A percentile compares a stretch with the other conserved stretches of the same genome.
Conservation (phyloP, 2,113 vertebrate genomes). For the Cacatua alba region DNA sequence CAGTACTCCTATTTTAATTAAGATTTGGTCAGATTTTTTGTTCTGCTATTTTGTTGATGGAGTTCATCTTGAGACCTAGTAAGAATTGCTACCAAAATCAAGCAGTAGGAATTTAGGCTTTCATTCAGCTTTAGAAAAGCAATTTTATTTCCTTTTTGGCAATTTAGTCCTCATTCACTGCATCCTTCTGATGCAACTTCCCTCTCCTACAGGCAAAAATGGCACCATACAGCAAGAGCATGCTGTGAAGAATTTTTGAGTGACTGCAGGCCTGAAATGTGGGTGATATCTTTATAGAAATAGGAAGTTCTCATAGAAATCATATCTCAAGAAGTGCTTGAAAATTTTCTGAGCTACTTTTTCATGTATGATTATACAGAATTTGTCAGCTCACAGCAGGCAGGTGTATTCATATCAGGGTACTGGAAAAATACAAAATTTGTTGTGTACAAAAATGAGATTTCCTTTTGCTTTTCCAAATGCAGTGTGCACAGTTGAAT, state of each 20-base stretch:
- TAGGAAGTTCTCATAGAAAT: neutral
- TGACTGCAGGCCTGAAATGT: neutral
- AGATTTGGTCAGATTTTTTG: neutral
- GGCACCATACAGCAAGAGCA: neutral
- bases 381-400: neutral
- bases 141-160: conserved; percentile 9
- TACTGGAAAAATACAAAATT: neutral
- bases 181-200: neutral
- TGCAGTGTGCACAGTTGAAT: neutral
- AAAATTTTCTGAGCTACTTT: neutral
- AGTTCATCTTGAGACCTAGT: neutral
- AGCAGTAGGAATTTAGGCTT: neutral
- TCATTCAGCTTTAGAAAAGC: neutral
- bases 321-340: neutral
- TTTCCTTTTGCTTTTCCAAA: neutral
- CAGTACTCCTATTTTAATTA: neutral
- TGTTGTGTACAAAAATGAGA: neutral
- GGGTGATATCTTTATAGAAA: neutral
- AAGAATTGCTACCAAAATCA: neutral
- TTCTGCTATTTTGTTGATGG: neutral
- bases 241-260: neutral
- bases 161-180: neutral
- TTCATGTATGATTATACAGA: neutral
- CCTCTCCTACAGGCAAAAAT: neutral
- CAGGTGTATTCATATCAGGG: neutral